phyloP scores from a whole-genome alignment of 2,888 invertebrate species.

The Drosophila cognata region DNA sequence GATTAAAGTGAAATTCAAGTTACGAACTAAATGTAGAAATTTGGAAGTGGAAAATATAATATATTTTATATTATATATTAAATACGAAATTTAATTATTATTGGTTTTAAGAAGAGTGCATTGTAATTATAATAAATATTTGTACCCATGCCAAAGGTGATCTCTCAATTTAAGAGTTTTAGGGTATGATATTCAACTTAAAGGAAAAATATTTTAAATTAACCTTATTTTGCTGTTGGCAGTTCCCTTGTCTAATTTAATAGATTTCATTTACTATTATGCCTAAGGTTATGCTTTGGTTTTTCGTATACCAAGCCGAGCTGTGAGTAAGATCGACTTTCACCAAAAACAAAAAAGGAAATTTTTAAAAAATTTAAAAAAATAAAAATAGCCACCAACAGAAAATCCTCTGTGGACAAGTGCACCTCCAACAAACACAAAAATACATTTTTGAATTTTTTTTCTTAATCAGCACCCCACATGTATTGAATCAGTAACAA shows the following conservation, averaged over 20 bases:
- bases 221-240: neutral
- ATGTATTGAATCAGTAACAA: no score
- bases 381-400: accelerated
- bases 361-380: neutral
- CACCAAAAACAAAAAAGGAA: no score
- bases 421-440: neutral
- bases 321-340: no score
- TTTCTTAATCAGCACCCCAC: no score
- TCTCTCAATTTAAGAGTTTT: neutral
- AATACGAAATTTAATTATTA: no score
- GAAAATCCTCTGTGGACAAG: neutral
- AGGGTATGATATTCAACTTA: neutral
- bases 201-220: neutral
- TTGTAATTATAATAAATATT: neutral
- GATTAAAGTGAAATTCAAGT: neutral
- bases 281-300: neutral
- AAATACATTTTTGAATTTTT: neutral
- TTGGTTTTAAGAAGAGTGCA: neutral
- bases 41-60: no score
- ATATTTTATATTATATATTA: no score
- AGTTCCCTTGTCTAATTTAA: neutral
- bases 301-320: neutral
- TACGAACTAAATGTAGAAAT: neutral
- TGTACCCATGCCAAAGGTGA: neutral
- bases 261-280: neutral